Evolutionary conservation across 2,113 vertebrate genomes (phyloP), one percentile per base, ranked within the genome.

Genomic region (Ammodytes dubius): DNA sequence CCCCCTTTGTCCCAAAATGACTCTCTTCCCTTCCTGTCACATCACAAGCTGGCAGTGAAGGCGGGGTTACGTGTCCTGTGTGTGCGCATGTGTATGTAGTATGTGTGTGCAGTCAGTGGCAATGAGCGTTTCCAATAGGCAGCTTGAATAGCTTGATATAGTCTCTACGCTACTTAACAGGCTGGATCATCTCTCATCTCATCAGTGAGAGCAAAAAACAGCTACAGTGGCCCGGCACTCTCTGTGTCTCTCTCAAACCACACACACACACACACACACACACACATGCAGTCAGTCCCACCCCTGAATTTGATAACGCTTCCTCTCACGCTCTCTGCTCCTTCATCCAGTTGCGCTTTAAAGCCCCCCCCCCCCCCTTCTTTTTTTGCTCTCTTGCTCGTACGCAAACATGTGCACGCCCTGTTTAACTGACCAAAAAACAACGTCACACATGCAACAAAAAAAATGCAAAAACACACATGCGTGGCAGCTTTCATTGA

Each of bases 21-120:
- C 73, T 85, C 71, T 83, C 74, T 75, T 77, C 74, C 40, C 65
- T 83, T 84, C 47, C 61, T 19, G 15, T 87, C 84, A 83, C 76
- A 74, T 83, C 88, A 85, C 79, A 85, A 74, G 81, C 85, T 74
- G 85, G 82, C 83, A 79, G 59, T 74, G 75, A 47, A 87, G 83
- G 77, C 47, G 75, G 68, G 11, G 64, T 57, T 39, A 47, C 60
- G 47, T 40, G 15, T 83, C 72, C 37, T n/a, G 5, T 13, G 45
- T 56, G 52, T 45, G 64, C 35, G 56, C 57, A 54, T 37, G 19
- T 72, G 79, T 50, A 8, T 60, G 65, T 68, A 39, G 56, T 75
- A 82, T 15, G 27, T 47, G 64, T 47, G 81, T 57, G 82, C 52
- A 79, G 50, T 27, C 37, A 9, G 63, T n/a, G 77, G 61, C 49